A percentile compares a stretch with the other conserved stretches of the same genome.
Conservation (phyloP, 2,797 vertebrate genomes). For the Channa striata region DNA sequence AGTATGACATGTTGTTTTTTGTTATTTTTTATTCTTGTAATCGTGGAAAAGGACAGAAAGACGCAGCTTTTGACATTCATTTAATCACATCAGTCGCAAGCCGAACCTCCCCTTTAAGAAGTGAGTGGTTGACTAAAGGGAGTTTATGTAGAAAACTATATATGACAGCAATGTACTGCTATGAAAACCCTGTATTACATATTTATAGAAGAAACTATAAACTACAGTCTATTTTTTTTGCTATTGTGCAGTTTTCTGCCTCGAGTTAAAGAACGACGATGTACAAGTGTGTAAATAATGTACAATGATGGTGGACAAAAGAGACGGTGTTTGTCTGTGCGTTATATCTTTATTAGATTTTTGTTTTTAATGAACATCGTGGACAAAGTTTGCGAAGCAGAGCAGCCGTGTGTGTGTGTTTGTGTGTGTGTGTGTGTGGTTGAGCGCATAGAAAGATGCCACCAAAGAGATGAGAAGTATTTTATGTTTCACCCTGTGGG, state of each 20-base stretch:
- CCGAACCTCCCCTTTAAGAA: conserved; percentile 70
- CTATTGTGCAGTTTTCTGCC: conserved; percentile 43
- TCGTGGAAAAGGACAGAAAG: conserved; percentile 49
- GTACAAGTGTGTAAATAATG: conserved; percentile 88
- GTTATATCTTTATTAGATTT: conserved; percentile 41
- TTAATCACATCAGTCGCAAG: conserved; percentile 71
- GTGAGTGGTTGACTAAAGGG: conserved; percentile 66
- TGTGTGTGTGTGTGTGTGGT: no score
- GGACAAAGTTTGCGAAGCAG: conserved; percentile 11
- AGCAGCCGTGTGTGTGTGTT: background rate
- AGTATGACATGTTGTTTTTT: conserved; percentile 76
- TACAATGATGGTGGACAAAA: conserved; percentile 61
- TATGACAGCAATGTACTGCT: conserved; percentile 26
- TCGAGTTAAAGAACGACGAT: conserved; percentile 69
- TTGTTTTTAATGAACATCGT: conserved; percentile 26
- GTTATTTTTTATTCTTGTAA: conserved; percentile 63
- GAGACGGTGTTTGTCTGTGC: conserved; percentile 41
- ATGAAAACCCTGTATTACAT: conserved; percentile 42
- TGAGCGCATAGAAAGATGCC: background rate
- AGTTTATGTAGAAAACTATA: conserved; percentile 39
- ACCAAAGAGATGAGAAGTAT: conserved; percentile 68
- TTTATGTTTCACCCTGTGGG: conserved; percentile 32
- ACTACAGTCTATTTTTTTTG: conserved; percentile 25
- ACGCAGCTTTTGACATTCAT: conserved; percentile 72
- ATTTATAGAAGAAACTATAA: conserved; percentile 50